Evolutionary conservation across 2,797 vertebrate species (phyloP), one percentile per base, ranked within the genome.

Genomic region (Clamator glandarius): DNA sequence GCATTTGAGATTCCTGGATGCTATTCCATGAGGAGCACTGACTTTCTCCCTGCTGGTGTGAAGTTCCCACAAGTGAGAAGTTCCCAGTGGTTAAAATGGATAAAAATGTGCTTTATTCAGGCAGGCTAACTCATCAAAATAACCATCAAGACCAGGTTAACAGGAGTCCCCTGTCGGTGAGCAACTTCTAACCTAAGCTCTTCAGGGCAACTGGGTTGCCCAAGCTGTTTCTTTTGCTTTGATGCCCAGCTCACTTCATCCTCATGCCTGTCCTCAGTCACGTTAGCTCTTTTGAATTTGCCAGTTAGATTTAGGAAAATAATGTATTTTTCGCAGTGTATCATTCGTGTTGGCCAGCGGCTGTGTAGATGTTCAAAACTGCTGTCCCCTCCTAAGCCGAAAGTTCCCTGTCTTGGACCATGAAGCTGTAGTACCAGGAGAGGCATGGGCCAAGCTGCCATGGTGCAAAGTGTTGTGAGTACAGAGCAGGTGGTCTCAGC

Each of bases 1-100:
- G 1, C 6, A 7, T 24, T 54, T 70, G 61, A 64, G 39, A 33
- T 64, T 78, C 24, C 33, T 58, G 59, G 20, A 6, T 54, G 63
- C 42, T 82, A 0, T 42, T 79, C 55, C 26, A 5, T 0, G 0
- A 21, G 29, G 35, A 64, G 5, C 1, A 0, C 31, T 31, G 33
- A 9, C 41, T 75, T 77, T 57, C 62, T 52, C 33, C 25, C 54
- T 75, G 3, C 24, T 55, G 24, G 14, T 82, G 33, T 5, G 5
- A 67, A 80, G 52, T 63, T 80, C 42, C 46, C 31, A 31, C 0
- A 0, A 79, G 20, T 50, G 36, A 62, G 46, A 62, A 26, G 23
- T 66, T 87, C 39, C 25, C 25, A 26, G 8, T 29, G 69, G 29
- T 74, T 55, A 33, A 39, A 64, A 72, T 75, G 61, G 46, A 12